A percentile compares a stretch with the other conserved stretches of the same genome.
Conservation (phyloP, 2,113 vertebrate genomes). For the Actenoides hombroni region DNA sequence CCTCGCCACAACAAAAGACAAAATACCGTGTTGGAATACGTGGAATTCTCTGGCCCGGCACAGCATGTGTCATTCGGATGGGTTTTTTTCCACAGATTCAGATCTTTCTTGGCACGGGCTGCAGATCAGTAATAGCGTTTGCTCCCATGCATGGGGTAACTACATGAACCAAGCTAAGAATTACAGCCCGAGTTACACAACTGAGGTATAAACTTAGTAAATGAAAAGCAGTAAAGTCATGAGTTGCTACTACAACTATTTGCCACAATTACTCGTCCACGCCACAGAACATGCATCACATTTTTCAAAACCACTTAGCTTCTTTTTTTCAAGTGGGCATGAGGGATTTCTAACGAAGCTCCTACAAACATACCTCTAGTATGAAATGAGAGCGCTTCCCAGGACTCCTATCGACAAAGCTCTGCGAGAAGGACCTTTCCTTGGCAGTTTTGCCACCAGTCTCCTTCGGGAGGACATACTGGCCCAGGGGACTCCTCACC, state of each 20-base stretch:
- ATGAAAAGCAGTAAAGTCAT: background rate
- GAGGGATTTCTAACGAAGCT: background rate
- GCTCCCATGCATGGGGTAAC: background rate
- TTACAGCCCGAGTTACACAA: background rate
- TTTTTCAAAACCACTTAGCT: background rate
- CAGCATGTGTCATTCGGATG: background rate
- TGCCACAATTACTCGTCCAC: background rate
- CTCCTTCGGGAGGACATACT: background rate
- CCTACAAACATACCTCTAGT: background rate
- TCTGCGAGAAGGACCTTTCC: background rate
- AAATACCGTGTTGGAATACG: conserved; percentile 18
- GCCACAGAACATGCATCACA: background rate
- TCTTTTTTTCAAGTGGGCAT: background rate
- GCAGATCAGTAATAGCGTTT: background rate
- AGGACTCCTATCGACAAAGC: background rate
- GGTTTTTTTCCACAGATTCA: background rate
- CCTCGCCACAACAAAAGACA: conserved; percentile 55
- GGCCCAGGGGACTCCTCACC: background rate
- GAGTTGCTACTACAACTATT: background rate
- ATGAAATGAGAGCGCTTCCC: background rate
- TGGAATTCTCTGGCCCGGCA: conserved; percentile 47
- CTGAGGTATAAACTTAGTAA: background rate
- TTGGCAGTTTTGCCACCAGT: background rate
- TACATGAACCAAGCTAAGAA: background rate
- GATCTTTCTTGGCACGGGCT: background rate